Evolutionary conservation across 2,113 vertebrate species (phyloP).

Genomic region (Tretioscincus oriximinensis): DNA sequence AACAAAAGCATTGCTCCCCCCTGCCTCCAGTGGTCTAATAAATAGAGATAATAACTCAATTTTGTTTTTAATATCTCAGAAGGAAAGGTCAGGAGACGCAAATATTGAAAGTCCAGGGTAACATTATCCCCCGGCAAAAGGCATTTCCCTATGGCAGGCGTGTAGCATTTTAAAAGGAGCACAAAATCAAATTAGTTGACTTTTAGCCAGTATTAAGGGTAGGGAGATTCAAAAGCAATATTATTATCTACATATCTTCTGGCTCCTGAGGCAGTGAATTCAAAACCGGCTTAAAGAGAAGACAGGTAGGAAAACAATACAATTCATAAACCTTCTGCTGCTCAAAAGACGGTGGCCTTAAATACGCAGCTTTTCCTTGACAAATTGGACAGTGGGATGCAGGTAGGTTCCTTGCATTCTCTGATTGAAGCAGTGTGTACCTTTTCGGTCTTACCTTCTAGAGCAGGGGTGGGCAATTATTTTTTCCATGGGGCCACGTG

Average conservation of each 20-base stretch:
- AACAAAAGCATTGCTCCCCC: constrained; percentile 17
- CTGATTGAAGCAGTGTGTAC: not conserved
- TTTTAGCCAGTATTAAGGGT: constrained; percentile 46
- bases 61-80: constrained; percentile 66
- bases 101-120: constrained; percentile 52
- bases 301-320: constrained; percentile 11
- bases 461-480: no score
- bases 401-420: constrained; percentile 16
- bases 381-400: not conserved
- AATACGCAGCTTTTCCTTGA: not conserved
- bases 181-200: constrained; percentile 60
- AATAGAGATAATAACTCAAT: constrained; percentile 59
- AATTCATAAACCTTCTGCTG: not conserved
- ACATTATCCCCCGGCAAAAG: constrained; percentile 47
- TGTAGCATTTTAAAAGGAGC: constrained; percentile 49
- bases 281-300: constrained; percentile 41
- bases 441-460: no score
- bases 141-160: constrained; percentile 54
- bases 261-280: constrained; percentile 27
- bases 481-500: no score
- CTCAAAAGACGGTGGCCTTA: not conserved
- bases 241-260: constrained; percentile 35
- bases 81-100: constrained; percentile 60
- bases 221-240: constrained; percentile 37
- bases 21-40: constrained; percentile 58